Evolutionary conservation across 2,888 invertebrate species (phyloP).

Genomic region (Margaritifera margaritifera): DNA sequence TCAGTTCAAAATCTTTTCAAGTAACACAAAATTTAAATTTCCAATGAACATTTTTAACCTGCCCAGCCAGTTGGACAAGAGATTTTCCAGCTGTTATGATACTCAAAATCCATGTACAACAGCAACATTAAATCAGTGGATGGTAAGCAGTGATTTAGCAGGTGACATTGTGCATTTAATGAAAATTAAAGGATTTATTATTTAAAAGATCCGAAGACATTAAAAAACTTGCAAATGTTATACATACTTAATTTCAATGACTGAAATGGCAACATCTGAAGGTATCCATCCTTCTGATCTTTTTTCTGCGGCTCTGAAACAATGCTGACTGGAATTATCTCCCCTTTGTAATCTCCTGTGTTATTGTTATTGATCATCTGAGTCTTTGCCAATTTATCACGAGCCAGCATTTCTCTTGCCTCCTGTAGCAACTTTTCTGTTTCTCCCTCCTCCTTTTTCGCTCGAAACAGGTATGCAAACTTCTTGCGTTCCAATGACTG

Average conservation of each 20-base stretch:
- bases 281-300: slow-evolving; percentile 18
- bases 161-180: no score
- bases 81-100: no score
- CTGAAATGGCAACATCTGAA: slow-evolving; percentile 33
- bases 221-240: no score
- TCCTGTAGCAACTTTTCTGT: slow-evolving; percentile 50
- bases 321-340: slow-evolving; percentile 62
- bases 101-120: no score
- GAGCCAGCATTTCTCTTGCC: slow-evolving; percentile 48
- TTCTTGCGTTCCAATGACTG: slow-evolving; percentile 61
- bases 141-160: not conserved
- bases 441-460: slow-evolving; percentile 45
- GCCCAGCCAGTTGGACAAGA: no score
- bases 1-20: not conserved
- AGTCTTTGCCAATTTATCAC: slow-evolving; percentile 35
- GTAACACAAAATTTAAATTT: not conserved
- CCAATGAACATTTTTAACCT: slow-evolving; percentile 14
- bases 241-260: slow-evolving; percentile 40
- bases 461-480: slow-evolving; percentile 61
- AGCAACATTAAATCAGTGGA: no score
- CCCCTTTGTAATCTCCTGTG: slow-evolving; percentile 54
- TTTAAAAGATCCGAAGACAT: no score
- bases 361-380: slow-evolving; percentile 20
- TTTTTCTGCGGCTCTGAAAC: slow-evolving; percentile 35
- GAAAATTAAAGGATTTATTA: no score